Conservation (phyloP, 2,888 invertebrate genomes). For the Augochlorella aurata region DNA sequence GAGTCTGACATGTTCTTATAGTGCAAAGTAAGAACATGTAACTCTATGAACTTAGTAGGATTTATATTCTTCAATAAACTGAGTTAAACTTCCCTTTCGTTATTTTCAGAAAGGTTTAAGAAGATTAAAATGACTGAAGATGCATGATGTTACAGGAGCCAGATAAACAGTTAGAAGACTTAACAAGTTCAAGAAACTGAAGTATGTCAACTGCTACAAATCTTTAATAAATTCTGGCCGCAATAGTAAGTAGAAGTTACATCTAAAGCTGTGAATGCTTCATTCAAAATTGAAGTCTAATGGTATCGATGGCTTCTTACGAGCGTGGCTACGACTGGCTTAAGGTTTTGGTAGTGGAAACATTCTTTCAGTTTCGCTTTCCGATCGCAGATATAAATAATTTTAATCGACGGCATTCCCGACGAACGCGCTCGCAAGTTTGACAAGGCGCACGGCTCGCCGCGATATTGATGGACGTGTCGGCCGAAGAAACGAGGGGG, state of each 20-base stretch:
- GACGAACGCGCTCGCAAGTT: constrained; percentile 37
- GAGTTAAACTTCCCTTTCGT: no score
- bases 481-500: constrained; percentile 58
- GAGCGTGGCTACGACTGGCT: not conserved
- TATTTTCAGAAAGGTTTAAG: no score
- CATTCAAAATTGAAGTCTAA: not conserved
- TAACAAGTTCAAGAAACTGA: no score
- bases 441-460: constrained; percentile 51
- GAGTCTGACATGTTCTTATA: no score
- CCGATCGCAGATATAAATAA: constrained; percentile 43
- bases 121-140: no score
- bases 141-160: no score
- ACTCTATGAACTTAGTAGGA: no score
- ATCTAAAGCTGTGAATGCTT: not conserved
- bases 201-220: not conserved
- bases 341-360: not conserved
- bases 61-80: no score
- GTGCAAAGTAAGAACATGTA: no score
- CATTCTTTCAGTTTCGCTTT: not conserved
- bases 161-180: no score
- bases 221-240: not conserved
- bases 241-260: not conserved
- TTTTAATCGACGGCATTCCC: constrained; percentile 45
- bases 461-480: constrained; percentile 67
- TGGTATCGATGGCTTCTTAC: not conserved